Conservation (phyloP, 2,888 invertebrate species). For the Sphaeridia pumilis region DNA sequence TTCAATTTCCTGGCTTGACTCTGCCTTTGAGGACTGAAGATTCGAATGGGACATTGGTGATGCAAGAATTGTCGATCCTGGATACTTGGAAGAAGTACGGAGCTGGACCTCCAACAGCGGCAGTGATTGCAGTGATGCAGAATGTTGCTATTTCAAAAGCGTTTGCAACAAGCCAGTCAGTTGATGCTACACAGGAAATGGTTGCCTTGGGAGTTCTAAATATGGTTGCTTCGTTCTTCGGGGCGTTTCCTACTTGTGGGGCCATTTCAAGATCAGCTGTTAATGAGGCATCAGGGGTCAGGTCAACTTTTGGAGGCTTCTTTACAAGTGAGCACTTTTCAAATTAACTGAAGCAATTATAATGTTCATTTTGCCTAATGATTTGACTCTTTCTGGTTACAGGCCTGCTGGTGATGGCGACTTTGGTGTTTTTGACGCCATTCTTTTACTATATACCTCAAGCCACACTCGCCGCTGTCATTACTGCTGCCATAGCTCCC, state of each 20-base stretch:
- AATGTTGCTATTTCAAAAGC: constrained; percentile 93
- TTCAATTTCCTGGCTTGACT: not conserved
- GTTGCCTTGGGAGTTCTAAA: constrained; percentile 75
- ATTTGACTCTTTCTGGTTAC: constrained; percentile 39
- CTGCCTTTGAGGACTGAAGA: not conserved
- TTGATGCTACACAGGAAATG: constrained; percentile 88
- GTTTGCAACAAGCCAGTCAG: constrained; percentile 59
- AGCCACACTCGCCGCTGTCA: constrained; percentile 73
- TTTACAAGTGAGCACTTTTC: constrained; percentile 50
- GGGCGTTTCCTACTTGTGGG: constrained; percentile 77
- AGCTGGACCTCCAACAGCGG: not conserved
- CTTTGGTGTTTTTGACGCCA: constrained; percentile 73
- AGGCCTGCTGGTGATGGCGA: constrained; percentile 65
- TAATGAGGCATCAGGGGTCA: constrained; percentile 74
- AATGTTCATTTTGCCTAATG: not conserved
- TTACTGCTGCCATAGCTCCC: constrained; percentile 81
- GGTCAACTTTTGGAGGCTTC: constrained; percentile 68
- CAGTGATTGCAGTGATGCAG: constrained; percentile 42
- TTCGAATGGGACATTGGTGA: not conserved
- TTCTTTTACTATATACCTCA: constrained; percentile 83
- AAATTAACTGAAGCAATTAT: not conserved
- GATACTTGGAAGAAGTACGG: not conserved
- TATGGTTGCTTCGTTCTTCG: constrained; percentile 66
- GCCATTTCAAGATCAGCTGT: constrained; percentile 84
- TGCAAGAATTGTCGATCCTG: not conserved